Percentiles rank a stretch among this genome's conserved stretches.
These are phyloP conservation scores for Buceros bicornis DNA, from an alignment of 2,797 vertebrate species.

Conservation along the genomic window DNA sequence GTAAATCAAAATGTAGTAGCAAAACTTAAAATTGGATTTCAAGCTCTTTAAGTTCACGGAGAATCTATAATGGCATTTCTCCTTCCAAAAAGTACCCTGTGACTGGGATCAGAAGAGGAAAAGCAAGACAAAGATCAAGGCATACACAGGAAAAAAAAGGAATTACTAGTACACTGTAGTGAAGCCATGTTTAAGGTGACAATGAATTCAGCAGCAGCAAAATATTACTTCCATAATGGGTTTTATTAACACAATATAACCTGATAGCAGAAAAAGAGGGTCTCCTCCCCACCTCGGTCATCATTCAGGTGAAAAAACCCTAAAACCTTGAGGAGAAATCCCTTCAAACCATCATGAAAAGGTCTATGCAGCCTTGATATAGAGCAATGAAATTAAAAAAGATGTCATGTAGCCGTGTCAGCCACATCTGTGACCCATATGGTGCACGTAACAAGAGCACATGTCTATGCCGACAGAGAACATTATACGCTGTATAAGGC, in stretches of 20 bases:
- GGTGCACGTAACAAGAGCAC: slow-evolving; percentile 76
- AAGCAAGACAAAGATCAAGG: neutral
- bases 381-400: slow-evolving; percentile 74
- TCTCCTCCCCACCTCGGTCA: neutral
- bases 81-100: neutral
- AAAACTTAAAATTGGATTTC: neutral
- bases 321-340: slow-evolving; percentile 18
- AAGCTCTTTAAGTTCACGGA: neutral
- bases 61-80: neutral
- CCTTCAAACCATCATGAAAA: slow-evolving; percentile 52
- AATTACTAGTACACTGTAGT: neutral
- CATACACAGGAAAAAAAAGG: neutral
- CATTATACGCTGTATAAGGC: slow-evolving; percentile 68
- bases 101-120: neutral
- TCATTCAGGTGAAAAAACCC: neutral
- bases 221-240: neutral
- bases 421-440: slow-evolving; percentile 83
- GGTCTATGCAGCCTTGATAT: slow-evolving; percentile 25
- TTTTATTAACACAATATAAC: slow-evolving; percentile 21
- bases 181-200: slow-evolving; percentile 9
- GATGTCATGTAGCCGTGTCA: slow-evolving; percentile 72
- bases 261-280: slow-evolving; percentile 13
- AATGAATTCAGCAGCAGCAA: slow-evolving; percentile 20
- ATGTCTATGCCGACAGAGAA: slow-evolving; percentile 73
- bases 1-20: neutral